Evolutionary conservation across 2,113 vertebrate species (phyloP), one percentile per base, ranked within the genome.

Genomic region (Phaethon lepturus): DNA sequence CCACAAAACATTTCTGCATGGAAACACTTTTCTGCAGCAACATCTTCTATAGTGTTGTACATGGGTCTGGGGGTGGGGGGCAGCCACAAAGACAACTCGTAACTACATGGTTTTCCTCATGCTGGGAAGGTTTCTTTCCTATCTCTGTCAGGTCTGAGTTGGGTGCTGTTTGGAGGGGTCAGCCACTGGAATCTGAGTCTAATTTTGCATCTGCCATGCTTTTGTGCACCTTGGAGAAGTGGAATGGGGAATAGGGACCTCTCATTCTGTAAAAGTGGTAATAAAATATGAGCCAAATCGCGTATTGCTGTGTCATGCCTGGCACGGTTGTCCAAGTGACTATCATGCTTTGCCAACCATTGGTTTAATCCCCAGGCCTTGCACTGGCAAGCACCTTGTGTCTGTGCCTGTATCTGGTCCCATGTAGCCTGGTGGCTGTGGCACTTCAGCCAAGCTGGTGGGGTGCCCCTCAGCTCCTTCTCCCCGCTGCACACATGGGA

Each of bases 341-440:
- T 62, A 23, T 20, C 10, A 6, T 8, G 40, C 15, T 58, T 64
- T 64, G 9, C 10, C 17, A 44, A 42, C 26, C 1, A 1, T 40
- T 75, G 24, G 11, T 59, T 73, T 73, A 53, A 19, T 35, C 19
- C 26, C 49, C 20, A 20, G 35, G 11, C 26, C 38, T 58, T 45
- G 11, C 72, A 35, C 13, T 19, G 55, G 52, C 35, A 59, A 49
- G 38, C 25, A 24, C 53, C 42, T 42, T 44, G 11, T 62, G 22
- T 58, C 72, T 73, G 26, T 82, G n/a, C 28, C 47, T 67, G 22
- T 62, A 13, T 80, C 29, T 59, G 22, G 11, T 84, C 64, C 31
- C 38, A 22, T 11, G 17, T 8, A 10, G 5, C 5, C 24, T 1
- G 2, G 28, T 22, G 33, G 71, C 47, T 22, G 14, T 1, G 42